These are phyloP conservation scores for Andrena hattorfiana DNA, from an alignment of 2,888 invertebrate genomes.

Conservation along the genomic window DNA sequence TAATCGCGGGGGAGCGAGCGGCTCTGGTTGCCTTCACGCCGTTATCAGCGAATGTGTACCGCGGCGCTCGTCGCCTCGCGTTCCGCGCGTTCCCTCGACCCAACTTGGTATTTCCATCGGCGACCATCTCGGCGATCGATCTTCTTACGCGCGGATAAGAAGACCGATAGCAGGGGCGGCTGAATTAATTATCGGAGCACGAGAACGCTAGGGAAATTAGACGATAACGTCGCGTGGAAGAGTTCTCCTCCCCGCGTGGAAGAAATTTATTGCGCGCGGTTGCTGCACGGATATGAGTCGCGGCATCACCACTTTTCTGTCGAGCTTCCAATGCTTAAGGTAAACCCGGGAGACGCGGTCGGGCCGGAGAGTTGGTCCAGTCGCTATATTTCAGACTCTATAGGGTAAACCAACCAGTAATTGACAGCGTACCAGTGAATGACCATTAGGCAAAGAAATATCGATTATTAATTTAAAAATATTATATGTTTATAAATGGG, in stretches of 20 bases:
- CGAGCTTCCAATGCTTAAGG: background rate
- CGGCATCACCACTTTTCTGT: background rate
- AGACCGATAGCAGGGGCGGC: conserved; percentile 23
- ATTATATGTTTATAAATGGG: no score
- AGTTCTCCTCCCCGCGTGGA: no score
- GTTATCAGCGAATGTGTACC: background rate
- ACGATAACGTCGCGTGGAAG: conserved; percentile 38
- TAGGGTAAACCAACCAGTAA: no score
- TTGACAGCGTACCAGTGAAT: no score
- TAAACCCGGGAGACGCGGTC: no score
- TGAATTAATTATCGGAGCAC: conserved; percentile 43
- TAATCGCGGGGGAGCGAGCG: conserved; percentile 28
- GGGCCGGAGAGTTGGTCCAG: no score
- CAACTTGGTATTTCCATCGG: conserved; percentile 10
- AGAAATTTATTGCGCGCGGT: conserved; percentile 17
- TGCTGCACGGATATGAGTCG: background rate
- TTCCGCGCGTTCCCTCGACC: background rate
- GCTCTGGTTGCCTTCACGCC: background rate
- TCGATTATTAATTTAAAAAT: no score
- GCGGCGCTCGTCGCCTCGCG: background rate
- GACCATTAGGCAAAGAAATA: no score
- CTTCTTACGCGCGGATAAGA: conserved; percentile 37
- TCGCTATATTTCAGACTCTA: no score
- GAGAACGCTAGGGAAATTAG: conserved; percentile 35
- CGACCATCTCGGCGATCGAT: conserved; percentile 50